Evolutionary conservation across 2,113 vertebrate genomes (phyloP), one percentile per base, ranked within the genome.

Genomic region (Noturus placidus): DNA sequence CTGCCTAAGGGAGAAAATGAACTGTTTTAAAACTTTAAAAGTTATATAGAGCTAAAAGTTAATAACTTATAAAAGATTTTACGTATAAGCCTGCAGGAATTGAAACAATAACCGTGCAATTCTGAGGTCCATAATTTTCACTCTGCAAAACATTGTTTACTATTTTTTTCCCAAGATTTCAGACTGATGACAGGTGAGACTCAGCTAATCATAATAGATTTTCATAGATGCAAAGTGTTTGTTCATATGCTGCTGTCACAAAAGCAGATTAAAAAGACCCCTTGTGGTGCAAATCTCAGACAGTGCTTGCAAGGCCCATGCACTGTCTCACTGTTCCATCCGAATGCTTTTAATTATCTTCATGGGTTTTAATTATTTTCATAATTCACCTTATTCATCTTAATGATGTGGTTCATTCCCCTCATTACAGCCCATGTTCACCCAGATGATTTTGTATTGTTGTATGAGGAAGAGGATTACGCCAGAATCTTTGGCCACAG

Each of bases 341-440:
- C 92, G 83, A 92, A 84, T 87, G 92, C 92, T 92, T 94, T 94
- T 95, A 95, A 95, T 95, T 94, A 94, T 91, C 94, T 94, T 92
- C 87, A 90, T 91, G 91, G 86, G 90, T 93, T 94, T 94, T 92
- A 93, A 95, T 94, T 92, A 91, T 91, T 93, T 88, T 89, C 89
- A 89, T 88, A 93, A 93, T 91, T 92, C 92, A 89, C 90, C 91
- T 89, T 87, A 94, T 94, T 94, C 91, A 90, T 93, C 91, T 93
- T 94, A 92, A 94, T 94, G 92, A 95, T 91, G 84, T 92, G 92
- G 93, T 93, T 93, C 91, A 91, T 92, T 93, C 93, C 90, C 87
- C 91, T 92, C 87, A 78, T 84, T 86, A 92, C 89, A 90, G 92
- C 86, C 90, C 90, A 92, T 90, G 88, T 89, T 91, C 57, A 59